phyloP scores from a whole-genome alignment of 2,888 invertebrate species.

The Gandaritis pyraliata region DNA sequence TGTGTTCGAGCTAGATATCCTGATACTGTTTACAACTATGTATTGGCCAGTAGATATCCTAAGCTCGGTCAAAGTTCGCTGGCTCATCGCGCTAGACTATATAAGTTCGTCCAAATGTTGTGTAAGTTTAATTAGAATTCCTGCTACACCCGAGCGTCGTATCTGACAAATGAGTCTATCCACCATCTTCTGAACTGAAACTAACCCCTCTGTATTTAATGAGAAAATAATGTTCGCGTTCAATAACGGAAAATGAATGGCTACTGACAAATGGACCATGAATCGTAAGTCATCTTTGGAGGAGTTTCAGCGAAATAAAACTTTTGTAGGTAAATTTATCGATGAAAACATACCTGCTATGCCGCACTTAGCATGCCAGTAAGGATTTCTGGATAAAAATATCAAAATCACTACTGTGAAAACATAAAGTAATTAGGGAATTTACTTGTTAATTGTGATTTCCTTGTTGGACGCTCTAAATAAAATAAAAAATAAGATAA shows the following conservation, averaged over 20 bases:
- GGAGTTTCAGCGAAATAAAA: slow-evolving; percentile 28
- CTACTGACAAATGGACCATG: slow-evolving; percentile 44
- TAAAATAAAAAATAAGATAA: no score
- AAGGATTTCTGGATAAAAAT: no score
- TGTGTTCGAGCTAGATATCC: slow-evolving; percentile 23
- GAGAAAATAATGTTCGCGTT: slow-evolving; percentile 48
- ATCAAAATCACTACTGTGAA: no score
- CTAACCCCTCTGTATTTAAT: slow-evolving; percentile 48
- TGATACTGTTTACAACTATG: slow-evolving; percentile 26
- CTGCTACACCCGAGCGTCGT: slow-evolving; percentile 54
- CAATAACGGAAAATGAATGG: slow-evolving; percentile 48
- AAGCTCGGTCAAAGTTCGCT: slow-evolving; percentile 61
- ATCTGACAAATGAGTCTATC: slow-evolving; percentile 67
- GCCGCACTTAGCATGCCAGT: no score
- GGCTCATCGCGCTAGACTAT: slow-evolving; percentile 61
- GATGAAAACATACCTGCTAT: no score
- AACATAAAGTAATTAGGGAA: no score
- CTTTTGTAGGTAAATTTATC: slow-evolving; percentile 6
- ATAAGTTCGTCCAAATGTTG: slow-evolving; percentile 69
- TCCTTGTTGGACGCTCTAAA: no score
- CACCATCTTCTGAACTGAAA: slow-evolving; percentile 50
- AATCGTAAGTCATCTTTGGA: slow-evolving; percentile 41
- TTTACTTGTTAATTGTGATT: no score
- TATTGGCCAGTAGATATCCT: slow-evolving; percentile 42
- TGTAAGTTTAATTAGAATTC: slow-evolving; percentile 75